phyloP scores from a whole-genome alignment of 1,140 invertebrate species.

The Coenobita brevimanus region DNA sequence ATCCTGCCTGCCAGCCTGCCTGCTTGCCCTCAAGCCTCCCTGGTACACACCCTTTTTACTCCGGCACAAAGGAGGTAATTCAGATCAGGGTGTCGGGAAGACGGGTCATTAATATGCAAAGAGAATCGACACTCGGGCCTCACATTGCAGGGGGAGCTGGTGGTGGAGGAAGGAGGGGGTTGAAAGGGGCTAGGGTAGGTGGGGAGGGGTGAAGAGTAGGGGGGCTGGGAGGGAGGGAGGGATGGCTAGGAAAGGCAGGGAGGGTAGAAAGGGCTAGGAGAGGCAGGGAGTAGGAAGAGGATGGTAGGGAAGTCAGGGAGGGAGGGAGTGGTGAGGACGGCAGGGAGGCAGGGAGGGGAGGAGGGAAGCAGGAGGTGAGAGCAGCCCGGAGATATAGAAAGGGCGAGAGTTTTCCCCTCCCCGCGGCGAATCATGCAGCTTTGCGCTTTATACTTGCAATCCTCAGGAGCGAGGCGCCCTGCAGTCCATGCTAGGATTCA shows the following conservation, averaged over 20 bases:
- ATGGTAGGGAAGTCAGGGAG: not conserved
- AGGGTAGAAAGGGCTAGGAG: not conserved
- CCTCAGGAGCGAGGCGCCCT: slow-evolving; percentile 3
- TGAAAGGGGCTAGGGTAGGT: not conserved
- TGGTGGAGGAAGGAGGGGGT: not conserved
- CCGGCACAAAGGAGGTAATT: slow-evolving; percentile 41
- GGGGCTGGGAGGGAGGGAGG: not conserved
- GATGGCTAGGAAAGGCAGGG: not conserved
- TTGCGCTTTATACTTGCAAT: not conserved
- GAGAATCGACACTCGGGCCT: slow-evolving; percentile 49
- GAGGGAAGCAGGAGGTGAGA: not conserved
- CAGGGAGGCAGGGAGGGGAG: not conserved
- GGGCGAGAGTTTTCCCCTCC: not conserved
- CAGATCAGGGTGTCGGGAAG: slow-evolving; percentile 50
- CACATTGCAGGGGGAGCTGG: slow-evolving; percentile 32
- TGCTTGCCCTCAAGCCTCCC: not conserved
- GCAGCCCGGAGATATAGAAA: not conserved
- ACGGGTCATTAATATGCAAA: slow-evolving; percentile 54
- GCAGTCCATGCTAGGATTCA: slow-evolving; percentile 36
- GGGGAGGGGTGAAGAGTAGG: not conserved
- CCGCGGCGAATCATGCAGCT: not conserved
- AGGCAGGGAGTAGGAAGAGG: not conserved
- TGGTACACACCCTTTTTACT: slow-evolving; percentile 38
- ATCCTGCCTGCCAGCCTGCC: not conserved
- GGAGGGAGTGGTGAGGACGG: not conserved